Evolutionary conservation across 2,888 invertebrate species (phyloP), one percentile per base, ranked within the genome.

Genomic region (Drosophila histrio): DNA sequence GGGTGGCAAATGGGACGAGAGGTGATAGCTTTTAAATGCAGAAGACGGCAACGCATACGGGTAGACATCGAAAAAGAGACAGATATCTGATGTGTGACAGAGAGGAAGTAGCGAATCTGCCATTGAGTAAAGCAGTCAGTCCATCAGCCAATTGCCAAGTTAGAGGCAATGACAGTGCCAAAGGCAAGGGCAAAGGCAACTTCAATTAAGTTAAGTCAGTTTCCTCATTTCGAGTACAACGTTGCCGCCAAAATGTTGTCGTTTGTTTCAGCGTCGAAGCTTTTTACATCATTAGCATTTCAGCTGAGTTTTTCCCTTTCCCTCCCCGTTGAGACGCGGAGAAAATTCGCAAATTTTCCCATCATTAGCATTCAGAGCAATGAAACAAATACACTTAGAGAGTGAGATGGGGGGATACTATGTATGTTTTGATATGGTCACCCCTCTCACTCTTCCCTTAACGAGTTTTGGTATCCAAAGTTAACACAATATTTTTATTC

Each of bases 341-440:
- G 73, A 73, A 81, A 83, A 87, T 85, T 85, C 88, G 77, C 84
- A 85, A 85, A 85, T 85, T 85, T 88, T 85, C 88, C 88, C 84
- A 85, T 85, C 84, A 85, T 85, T 88, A 85, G 88, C 88, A 88
- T 85, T 86, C 84, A 86, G 81, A 76, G 87, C 84, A 88, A 85
- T 85, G 88, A 84, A 86, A 88, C 84, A 85, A 85, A 85, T 85
- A 88, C 84, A 86, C 84, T 84, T 85, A 77, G 70, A 66, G 72
- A 56, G 43, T n/a, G 65, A 61, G 67, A 66, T 65, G 78, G 62
- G 30, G 54, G 53, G 56, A 63, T 30, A 17, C 3, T 17, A 5
- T 17, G 26, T 26, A 9, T 24, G 26, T 4, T 61, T 63, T 62
- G 34, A 6, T 34, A 21, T 24, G 34, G 26, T 53, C 56, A 58